Conservation (phyloP, 2,888 invertebrate species). For the Lasius platythorax region DNA sequence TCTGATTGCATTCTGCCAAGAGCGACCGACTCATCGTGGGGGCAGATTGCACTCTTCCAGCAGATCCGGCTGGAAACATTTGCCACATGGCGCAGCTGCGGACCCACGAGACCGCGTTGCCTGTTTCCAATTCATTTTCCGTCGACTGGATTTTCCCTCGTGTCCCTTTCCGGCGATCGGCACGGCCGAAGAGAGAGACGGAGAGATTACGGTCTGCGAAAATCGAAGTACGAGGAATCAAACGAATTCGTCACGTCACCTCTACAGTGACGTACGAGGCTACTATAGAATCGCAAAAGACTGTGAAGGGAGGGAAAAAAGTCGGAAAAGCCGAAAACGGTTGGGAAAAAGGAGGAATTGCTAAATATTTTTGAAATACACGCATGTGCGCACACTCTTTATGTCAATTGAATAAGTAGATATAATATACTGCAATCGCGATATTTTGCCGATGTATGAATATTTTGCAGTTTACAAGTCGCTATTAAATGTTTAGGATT, state of each 20-base stretch:
- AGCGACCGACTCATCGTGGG: constrained; percentile 53
- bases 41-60: constrained; percentile 61
- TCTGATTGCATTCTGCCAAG: constrained; percentile 36
- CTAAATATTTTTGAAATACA: background rate
- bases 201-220: background rate
- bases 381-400: background rate
- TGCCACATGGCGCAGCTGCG: constrained; percentile 65
- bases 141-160: constrained; percentile 58
- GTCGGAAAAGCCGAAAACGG: background rate
- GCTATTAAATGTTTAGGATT: background rate
- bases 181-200: background rate
- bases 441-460: background rate
- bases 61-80: constrained; percentile 60
- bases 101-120: constrained; percentile 36
- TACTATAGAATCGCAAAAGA: background rate
- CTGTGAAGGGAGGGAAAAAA: background rate
- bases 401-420: background rate
- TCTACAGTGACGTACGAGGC: background rate
- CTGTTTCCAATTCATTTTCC: constrained; percentile 70
- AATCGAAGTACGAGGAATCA: background rate
- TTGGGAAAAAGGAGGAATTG: background rate
- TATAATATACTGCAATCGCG: background rate
- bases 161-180: constrained; percentile 4
- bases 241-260: background rate
- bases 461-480: background rate